Conservation (phyloP, 1,140 invertebrate genomes). For the Drosophila repleta region DNA sequence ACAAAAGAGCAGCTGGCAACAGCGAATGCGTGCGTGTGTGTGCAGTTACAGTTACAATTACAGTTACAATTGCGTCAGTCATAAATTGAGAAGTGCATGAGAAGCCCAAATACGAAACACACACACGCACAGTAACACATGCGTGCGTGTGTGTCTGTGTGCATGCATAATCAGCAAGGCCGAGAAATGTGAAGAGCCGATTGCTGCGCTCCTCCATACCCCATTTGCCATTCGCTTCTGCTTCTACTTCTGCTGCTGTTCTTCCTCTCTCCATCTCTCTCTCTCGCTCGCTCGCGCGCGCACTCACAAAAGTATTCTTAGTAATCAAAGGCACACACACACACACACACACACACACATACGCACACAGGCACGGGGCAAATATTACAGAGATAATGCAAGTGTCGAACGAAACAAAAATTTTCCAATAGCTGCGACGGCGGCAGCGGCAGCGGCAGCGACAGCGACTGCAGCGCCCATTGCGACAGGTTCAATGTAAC, state of each 20-base stretch:
- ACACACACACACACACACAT: constrained; percentile 1
- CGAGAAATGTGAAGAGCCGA: constrained; percentile 42
- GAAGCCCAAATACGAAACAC: constrained; percentile 12
- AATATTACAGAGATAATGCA: constrained; percentile 60
- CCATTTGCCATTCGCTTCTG: constrained; percentile 1
- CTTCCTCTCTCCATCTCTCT: constrained; percentile 15
- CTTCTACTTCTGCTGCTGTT: no score
- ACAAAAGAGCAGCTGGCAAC: constrained; percentile 60
- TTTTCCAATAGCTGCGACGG: constrained; percentile 60
- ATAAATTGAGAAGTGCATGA: constrained; percentile 15
- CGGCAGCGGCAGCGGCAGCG: constrained; percentile 17
- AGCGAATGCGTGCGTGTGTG: constrained; percentile 19
- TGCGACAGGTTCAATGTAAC: constrained; percentile 71
- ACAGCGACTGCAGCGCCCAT: constrained; percentile 9
- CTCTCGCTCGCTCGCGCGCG: neutral
- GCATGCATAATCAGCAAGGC: constrained; percentile 72
- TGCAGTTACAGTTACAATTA: constrained; percentile 17
- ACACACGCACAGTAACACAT: constrained; percentile 23
- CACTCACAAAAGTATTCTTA: constrained; percentile 13
- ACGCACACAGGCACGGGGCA: constrained; percentile 9
- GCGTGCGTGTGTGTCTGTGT: neutral
- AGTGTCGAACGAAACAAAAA: constrained; percentile 60
- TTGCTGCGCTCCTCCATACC: constrained; percentile 21
- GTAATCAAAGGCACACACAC: constrained; percentile 11
- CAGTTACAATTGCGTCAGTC: constrained; percentile 22